A percentile compares a stretch with the other conserved stretches of the same genome.
These are phyloP conservation scores for Stratiolaelaps scimitus DNA, from an alignment of 1,140 invertebrate species.

Conservation along the genomic window DNA sequence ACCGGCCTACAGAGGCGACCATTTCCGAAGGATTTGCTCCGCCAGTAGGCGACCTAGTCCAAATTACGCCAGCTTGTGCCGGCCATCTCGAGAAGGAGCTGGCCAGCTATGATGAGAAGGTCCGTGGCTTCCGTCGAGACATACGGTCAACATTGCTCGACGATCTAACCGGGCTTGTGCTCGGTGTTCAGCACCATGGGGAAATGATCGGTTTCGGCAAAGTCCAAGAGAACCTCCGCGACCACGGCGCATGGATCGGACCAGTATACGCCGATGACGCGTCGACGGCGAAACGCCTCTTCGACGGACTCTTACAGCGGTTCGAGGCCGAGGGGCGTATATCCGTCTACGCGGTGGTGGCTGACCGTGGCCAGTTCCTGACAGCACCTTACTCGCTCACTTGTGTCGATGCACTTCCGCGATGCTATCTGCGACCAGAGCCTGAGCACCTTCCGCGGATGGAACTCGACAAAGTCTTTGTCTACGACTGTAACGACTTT, in stretches of 20 bases:
- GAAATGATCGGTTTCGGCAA: constrained; percentile 1
- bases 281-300: too few species aligned
- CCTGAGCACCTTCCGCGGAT: too few species aligned
- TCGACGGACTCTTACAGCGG: too few species aligned
- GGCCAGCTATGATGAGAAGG: not conserved
- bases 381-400: too few species aligned
- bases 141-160: not conserved
- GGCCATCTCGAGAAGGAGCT: not conserved
- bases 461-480: too few species aligned
- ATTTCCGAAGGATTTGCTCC: not conserved
- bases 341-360: too few species aligned
- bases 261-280: constrained; percentile 4
- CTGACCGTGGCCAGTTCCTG: too few species aligned
- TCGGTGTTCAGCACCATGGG: not conserved
- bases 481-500: too few species aligned
- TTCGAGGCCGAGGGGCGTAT: too few species aligned
- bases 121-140: constrained; percentile 6
- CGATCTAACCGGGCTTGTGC: not conserved
- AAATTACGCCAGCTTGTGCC: not conserved
- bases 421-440: too few species aligned
- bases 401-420: too few species aligned
- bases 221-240: not conserved
- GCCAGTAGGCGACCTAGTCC: not conserved
- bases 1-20: not conserved
- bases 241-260: constrained; percentile 9